Conservation (phyloP, 53 echinoderm and acorn worm genomes). For the Hippasteria phrygiana region DNA sequence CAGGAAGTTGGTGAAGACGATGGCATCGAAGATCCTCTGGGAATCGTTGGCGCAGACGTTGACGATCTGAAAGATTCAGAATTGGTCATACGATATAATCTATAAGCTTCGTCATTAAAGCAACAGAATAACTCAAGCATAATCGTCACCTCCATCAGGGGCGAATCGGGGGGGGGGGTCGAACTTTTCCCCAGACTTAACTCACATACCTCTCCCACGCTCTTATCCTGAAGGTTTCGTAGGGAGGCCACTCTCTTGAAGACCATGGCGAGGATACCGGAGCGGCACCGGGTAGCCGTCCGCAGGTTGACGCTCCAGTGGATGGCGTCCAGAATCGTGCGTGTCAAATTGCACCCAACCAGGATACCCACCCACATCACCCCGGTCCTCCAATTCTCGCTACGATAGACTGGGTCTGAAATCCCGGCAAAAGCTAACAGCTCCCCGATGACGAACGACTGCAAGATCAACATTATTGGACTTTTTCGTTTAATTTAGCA, state of each 20-base stretch:
- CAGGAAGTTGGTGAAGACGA: slow-evolving; percentile 76
- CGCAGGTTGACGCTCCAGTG: slow-evolving; percentile 85
- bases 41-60: slow-evolving; percentile 95
- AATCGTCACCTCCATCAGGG: not conserved
- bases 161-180: no score
- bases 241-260: slow-evolving; percentile 87
- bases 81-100: not conserved
- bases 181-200: not conserved
- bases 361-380: slow-evolving; percentile 73
- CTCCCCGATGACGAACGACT: slow-evolving; percentile 49
- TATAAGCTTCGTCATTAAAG: not conserved
- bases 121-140: not conserved
- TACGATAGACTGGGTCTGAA: not conserved
- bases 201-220: slow-evolving; percentile 89
- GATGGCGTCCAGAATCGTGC: slow-evolving; percentile 73
- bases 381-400: slow-evolving; percentile 46
- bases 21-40: slow-evolving; percentile 90
- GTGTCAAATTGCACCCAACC: slow-evolving; percentile 67
- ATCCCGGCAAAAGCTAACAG: slow-evolving; percentile 26
- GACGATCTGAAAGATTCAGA: slow-evolving; percentile 79
- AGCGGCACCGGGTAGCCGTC: slow-evolving; percentile 81
- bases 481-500: not conserved
- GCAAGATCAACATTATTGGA: not conserved
- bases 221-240: slow-evolving; percentile 85
- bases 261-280: slow-evolving; percentile 78